phyloP scores from a whole-genome alignment of 2,113 vertebrate species.

The Tetrax tetrax region DNA sequence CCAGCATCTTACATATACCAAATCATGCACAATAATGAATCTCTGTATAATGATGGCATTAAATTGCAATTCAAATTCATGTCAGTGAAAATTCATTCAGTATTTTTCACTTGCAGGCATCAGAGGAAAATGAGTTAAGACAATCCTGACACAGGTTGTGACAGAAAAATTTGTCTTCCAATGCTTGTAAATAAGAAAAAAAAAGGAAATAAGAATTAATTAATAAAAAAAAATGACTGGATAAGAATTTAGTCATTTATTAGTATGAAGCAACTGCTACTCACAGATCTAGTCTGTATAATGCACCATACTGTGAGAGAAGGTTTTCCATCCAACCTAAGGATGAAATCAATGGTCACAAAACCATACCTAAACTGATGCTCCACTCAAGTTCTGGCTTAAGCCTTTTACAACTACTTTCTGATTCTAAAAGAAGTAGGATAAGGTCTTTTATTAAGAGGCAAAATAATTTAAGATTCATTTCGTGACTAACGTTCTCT shows the following conservation, averaged over 20 bases:
- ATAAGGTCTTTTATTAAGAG: background rate
- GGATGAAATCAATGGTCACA: background rate
- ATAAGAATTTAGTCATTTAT: background rate
- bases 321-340: background rate
- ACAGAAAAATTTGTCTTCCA: constrained; percentile 34
- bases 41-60: background rate
- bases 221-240: background rate
- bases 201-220: background rate
- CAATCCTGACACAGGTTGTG: background rate
- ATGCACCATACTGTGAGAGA: background rate
- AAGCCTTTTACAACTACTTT: background rate
- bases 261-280: background rate
- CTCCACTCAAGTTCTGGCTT: background rate
- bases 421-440: background rate
- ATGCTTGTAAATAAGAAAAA: background rate
- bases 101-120: constrained; percentile 23
- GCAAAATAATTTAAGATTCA: background rate
- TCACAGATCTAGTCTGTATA: background rate
- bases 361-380: background rate
- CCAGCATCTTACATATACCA: background rate
- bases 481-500: background rate
- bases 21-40: background rate
- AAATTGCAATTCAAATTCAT: background rate
- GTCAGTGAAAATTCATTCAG: constrained; percentile 38
- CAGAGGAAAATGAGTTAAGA: background rate